Base-by-base conservation (phyloP, 2,888 invertebrate species). In the Tipula lateralis region DNA sequence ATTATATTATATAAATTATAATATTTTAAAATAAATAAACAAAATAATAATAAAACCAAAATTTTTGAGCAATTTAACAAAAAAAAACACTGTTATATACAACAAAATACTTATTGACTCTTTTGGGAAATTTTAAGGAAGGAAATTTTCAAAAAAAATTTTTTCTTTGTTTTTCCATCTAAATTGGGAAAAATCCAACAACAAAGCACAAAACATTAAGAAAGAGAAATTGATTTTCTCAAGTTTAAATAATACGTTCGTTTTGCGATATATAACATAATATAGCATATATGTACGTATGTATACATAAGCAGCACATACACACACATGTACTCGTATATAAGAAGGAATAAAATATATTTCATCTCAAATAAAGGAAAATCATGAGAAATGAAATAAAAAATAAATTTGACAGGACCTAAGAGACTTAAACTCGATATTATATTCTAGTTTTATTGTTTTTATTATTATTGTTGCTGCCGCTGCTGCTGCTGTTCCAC, bases 391-490 rank as follows among this genome's bases (percentile, higher is more conserved):
- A 82, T 30, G 7, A 30, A 82, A 30, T 9, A 30, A 82, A n/a
- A 82, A 82, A 82, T 82, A 82, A 82, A 30, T 82, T 82, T 82
- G 82, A 82, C 82, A 82, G 82, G 82, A 82, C 82, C 82, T 82
- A 82, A 82, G 82, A 82, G 82, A 82, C 82, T 82, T 82, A 82
- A 66, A 82, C n/a, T 82, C 82, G 82, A 82, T 82, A 82, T 82
- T 82, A 82, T 82, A 30, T 29, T 82, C 82, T n/a, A 30, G 30
- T 82, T 30, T 66, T 24, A 66, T 66, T 66, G 66, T 66, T 66
- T 66, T 9, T 24, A 7, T 66, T 66, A 1, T 66, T 66, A 9
- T 66, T 66, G 66, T 9, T 66, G 24, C 66, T 6, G 66, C 66
- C 66, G 12, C 66, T 9, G 0, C 24, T 24, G 44, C 6, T 50